Conservation (phyloP, 2,113 vertebrate species). For the Xenus cinereus region DNA sequence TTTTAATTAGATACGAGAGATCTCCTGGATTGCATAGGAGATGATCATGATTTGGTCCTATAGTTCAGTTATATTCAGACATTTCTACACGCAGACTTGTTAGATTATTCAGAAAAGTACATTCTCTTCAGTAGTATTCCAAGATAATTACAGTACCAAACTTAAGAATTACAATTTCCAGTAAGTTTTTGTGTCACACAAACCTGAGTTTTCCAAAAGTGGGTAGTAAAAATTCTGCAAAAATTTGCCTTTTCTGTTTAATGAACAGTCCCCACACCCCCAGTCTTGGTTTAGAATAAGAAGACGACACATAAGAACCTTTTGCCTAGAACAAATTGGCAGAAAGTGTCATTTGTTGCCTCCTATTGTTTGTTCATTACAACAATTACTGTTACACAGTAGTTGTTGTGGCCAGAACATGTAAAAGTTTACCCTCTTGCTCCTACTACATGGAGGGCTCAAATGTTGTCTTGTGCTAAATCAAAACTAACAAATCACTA, state of each 20-base stretch:
- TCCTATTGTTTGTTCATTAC: not conserved
- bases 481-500: slow-evolving; percentile 36
- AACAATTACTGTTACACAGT: not conserved
- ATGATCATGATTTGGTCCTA: not conserved
- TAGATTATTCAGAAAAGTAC: not conserved
- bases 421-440: not conserved
- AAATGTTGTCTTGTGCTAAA: not conserved
- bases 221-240: not conserved
- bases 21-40: not conserved
- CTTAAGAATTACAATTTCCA: not conserved
- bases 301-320: not conserved
- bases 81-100: not conserved
- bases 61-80: not conserved
- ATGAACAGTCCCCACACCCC: accelerated
- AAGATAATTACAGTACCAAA: not conserved
- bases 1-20: not conserved
- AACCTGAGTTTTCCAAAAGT: not conserved
- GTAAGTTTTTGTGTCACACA: not conserved
- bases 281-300: not conserved
- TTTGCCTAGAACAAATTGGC: not conserved
- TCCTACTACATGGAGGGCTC: not conserved
- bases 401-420: not conserved
- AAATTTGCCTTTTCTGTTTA: not conserved
- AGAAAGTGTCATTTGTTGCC: not conserved
- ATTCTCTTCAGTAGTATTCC: not conserved